Evolutionary conservation across 1,140 invertebrate species (phyloP), one percentile per base, ranked within the genome.

Genomic region (Delia radicum): DNA sequence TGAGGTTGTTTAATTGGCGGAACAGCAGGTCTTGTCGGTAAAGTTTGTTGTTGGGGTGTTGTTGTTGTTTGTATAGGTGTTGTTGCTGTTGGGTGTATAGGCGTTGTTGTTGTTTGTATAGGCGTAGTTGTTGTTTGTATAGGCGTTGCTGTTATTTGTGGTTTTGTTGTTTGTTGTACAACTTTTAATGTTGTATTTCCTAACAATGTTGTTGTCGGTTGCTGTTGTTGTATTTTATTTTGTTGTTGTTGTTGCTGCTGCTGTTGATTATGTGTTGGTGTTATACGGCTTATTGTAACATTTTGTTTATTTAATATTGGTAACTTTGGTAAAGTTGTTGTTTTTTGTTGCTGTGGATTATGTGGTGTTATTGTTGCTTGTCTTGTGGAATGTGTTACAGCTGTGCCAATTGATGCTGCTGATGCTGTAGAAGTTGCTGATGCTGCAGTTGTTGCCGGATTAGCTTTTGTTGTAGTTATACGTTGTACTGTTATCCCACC

Each of bases 251-350:
- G 63, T 21, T 62, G 69, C 69, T 8, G 21, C 46, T 31, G 55
- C 31, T 71, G 78, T 6, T 12, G 62, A 67, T 75, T 67, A 69
- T 67, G 18, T 28, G 37, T 67, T 74, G 77, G 67, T 12, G 79
- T 75, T 67, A 81, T 79, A 28, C 83, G 77, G 76, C 84, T 85
- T 48, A 85, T 85, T 15, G 82, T 85, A 31, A 85, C 80, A 76
- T 84, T 84, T 46, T 83, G 81, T 33, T 85, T 85, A 29, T 82
- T 82, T 1, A 82, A 55, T 33, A 83, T 29, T 1, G 84, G 82
- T 37, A 84, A 28, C 69, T 71, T 85, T 82, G 21, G 75, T 69
- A 63, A 21, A 62, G 67, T 29, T 69, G 42, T 15, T n/a, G 31
- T n/a, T 69, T 8, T 18, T 67, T 55, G 48, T 48, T 55, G 48